A percentile compares a stretch with the other conserved stretches of the same genome.
phyloP scores from a whole-genome alignment of 2,888 invertebrate genomes.

The Noctua janthe region DNA sequence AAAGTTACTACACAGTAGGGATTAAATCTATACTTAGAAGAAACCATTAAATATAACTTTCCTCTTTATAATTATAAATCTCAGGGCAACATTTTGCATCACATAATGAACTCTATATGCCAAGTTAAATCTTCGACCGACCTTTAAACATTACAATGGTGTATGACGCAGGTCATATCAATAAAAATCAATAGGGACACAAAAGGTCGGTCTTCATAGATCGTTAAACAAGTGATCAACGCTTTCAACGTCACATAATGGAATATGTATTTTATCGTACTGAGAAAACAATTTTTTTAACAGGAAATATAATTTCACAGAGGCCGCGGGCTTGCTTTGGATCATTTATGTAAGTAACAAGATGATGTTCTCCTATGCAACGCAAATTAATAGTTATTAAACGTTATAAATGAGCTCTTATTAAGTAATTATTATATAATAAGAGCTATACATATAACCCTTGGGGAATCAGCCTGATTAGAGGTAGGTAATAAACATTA shows the following conservation, averaged over 20 bases:
- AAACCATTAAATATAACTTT: not conserved
- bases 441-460: not conserved
- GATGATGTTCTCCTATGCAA: not conserved
- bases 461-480: conserved; percentile 36
- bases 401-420: conserved; percentile 8
- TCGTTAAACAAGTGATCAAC: conserved; percentile 59
- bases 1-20: not conserved
- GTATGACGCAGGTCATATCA: conserved; percentile 46
- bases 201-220: conserved; percentile 42
- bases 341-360: not conserved
- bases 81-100: not conserved
- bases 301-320: not conserved
- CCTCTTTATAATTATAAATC: not conserved
- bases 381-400: conserved; percentile 25
- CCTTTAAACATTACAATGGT: conserved; percentile 30
- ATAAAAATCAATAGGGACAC: conserved; percentile 50
- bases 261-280: conserved; percentile 7
- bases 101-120: not conserved
- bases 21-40: not conserved
- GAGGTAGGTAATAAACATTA: conserved; percentile 27
- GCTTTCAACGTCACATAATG: conserved; percentile 20
- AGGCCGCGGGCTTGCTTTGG: not conserved
- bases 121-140: not conserved
- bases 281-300: conserved; percentile 8
- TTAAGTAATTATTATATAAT: conserved; percentile 28